These are phyloP conservation scores for Brachyalestes nurse DNA, from an alignment of 2,797 vertebrate species.

Conservation along the genomic window DNA sequence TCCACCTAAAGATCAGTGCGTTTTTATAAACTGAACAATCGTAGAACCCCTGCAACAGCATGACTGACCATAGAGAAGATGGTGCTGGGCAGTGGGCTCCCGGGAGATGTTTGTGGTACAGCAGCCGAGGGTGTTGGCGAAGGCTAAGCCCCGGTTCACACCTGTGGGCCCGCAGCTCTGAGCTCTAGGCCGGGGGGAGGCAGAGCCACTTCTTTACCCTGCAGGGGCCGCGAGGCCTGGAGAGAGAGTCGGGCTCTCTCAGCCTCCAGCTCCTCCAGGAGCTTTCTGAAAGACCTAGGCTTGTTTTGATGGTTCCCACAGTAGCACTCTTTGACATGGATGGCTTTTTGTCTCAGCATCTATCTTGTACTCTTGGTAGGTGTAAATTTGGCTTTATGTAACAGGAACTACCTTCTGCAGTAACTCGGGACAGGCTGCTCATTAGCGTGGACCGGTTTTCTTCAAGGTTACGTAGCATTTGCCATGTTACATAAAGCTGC, in stretches of 20 bases:
- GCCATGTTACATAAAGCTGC: not conserved
- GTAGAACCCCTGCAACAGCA: not conserved
- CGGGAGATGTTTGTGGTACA: conserved; percentile 43
- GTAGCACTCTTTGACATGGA: conserved; percentile 22
- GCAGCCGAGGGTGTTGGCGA: conserved; percentile 1
- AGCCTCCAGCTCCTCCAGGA: conserved; percentile 48
- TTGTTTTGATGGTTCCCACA: conserved; percentile 33
- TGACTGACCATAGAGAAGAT: not conserved
- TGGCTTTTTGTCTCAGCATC: conserved; percentile 7
- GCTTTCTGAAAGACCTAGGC: conserved; percentile 45
- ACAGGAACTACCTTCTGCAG: not conserved
- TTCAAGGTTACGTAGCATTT: not conserved
- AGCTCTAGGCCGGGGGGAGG: conserved; percentile 15
- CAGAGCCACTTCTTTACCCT: conserved; percentile 22
- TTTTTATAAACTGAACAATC: not conserved
- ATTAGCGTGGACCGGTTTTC: not conserved
- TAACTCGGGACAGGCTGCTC: not conserved
- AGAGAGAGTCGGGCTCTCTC: conserved; percentile 42
- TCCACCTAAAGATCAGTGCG: not conserved
- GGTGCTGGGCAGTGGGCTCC: conserved; percentile 29
- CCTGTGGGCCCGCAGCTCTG: conserved; percentile 26
- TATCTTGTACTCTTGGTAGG: conserved; percentile 5
- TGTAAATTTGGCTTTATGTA: conserved; percentile 26
- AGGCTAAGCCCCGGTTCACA: conserved; percentile 53
- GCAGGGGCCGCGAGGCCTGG: conserved; percentile 13